A percentile compares a stretch with the other conserved stretches of the same genome.
Conservation (phyloP, 2,888 invertebrate genomes). For the Strigamia transsilvanica region DNA sequence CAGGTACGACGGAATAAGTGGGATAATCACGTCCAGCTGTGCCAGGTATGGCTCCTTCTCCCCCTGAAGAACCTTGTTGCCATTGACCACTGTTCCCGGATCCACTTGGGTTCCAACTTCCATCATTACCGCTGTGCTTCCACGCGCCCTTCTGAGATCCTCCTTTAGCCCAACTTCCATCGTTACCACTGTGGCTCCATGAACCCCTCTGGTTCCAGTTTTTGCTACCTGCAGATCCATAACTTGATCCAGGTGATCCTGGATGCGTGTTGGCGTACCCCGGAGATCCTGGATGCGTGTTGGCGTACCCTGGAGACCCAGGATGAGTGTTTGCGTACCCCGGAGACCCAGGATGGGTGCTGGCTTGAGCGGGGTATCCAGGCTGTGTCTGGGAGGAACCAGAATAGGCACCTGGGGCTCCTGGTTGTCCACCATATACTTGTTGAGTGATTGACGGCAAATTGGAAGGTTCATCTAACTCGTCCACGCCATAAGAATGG, state of each 20-base stretch:
- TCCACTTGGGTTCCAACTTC: background rate
- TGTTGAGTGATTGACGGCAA: background rate
- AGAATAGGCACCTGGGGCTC: background rate
- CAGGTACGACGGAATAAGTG: background rate
- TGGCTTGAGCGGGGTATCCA: background rate
- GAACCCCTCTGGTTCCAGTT: background rate
- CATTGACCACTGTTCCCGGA: background rate
- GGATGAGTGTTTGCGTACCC: background rate
- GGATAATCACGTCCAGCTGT: slow-evolving; percentile 5
- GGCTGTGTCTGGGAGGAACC: background rate
- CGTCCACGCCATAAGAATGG: background rate
- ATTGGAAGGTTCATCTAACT: slow-evolving; percentile 35
- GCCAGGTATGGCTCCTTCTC: background rate
- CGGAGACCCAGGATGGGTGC: background rate
- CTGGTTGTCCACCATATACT: slow-evolving; percentile 21
- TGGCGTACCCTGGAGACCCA: background rate
- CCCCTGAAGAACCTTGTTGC: background rate
- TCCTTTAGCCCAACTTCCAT: slow-evolving; percentile 31
- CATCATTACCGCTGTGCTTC: slow-evolving; percentile 34
- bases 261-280: background rate
- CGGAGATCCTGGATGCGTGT: background rate
- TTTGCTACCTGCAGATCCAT: slow-evolving; percentile 14
- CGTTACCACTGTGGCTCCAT: slow-evolving; percentile 32
- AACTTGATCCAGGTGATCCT: background rate
- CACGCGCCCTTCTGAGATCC: background rate